phyloP scores from a whole-genome alignment of 2,888 invertebrate genomes.

The Tenthredo distinguenda region DNA sequence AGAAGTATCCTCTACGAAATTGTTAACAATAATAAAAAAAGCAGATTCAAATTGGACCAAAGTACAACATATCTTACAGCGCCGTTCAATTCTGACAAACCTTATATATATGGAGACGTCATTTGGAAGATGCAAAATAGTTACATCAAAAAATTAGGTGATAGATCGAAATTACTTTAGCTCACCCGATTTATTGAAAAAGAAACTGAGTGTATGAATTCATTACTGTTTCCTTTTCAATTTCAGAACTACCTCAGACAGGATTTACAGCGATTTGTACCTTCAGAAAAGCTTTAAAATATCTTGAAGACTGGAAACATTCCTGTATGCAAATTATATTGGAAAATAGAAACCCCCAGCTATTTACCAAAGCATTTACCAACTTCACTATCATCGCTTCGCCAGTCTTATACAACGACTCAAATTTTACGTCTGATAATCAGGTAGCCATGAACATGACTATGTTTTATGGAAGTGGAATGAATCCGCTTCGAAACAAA shows the following conservation, averaged over 20 bases:
- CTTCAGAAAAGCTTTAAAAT: slow-evolving; percentile 76
- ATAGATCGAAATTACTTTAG: not conserved
- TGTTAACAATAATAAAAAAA: slow-evolving; percentile 59
- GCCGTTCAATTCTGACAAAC: slow-evolving; percentile 63
- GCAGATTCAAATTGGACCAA: slow-evolving; percentile 65
- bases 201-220: not conserved
- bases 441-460: slow-evolving; percentile 49
- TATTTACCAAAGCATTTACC: slow-evolving; percentile 71
- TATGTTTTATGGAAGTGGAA: slow-evolving; percentile 19
- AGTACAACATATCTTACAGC: slow-evolving; percentile 55
- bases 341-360: slow-evolving; percentile 72
- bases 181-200: not conserved
- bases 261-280: slow-evolving; percentile 72
- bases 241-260: slow-evolving; percentile 69
- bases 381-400: slow-evolving; percentile 70
- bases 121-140: slow-evolving; percentile 67
- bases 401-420: slow-evolving; percentile 66
- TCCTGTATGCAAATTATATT: slow-evolving; percentile 76
- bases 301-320: slow-evolving; percentile 77
- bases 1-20: slow-evolving; percentile 62
- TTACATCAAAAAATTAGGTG: slow-evolving; percentile 69
- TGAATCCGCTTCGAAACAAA: not conserved
- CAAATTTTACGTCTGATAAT: slow-evolving; percentile 56
- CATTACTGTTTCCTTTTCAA: slow-evolving; percentile 9
- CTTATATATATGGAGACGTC: slow-evolving; percentile 67